Evolutionary conservation across 2,797 vertebrate species (phyloP).

Genomic region (Mallotus villosus): DNA sequence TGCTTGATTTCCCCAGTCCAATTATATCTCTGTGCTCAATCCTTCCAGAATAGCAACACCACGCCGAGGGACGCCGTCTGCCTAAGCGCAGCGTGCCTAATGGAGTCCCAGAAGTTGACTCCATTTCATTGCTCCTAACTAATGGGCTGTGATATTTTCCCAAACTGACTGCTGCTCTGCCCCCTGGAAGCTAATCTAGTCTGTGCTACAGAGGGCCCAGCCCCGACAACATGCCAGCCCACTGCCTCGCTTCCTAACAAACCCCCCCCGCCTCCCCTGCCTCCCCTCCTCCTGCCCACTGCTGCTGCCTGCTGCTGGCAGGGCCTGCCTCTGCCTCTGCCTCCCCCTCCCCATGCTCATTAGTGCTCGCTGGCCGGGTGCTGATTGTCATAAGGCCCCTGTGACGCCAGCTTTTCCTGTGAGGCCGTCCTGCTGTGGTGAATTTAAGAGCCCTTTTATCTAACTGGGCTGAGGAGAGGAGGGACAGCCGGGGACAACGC

Average conservation of each 20-base stretch:
- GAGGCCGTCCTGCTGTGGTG: slow-evolving; percentile 56
- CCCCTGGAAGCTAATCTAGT: slow-evolving; percentile 79
- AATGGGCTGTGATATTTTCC: slow-evolving; percentile 93
- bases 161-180: slow-evolving; percentile 83
- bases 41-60: slow-evolving; percentile 83
- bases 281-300: slow-evolving; percentile 53
- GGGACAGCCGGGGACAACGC: slow-evolving; percentile 46
- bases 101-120: slow-evolving; percentile 94
- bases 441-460: slow-evolving; percentile 76
- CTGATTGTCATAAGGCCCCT: slow-evolving; percentile 71
- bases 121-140: slow-evolving; percentile 90
- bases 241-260: slow-evolving; percentile 43
- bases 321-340: slow-evolving; percentile 49
- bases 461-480: slow-evolving; percentile 65
- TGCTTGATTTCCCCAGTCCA: slow-evolving; percentile 95
- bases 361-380: slow-evolving; percentile 67
- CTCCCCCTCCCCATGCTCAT: slow-evolving; percentile 63
- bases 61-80: slow-evolving; percentile 84
- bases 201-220: slow-evolving; percentile 61
- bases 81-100: slow-evolving; percentile 89
- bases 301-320: slow-evolving; percentile 47
- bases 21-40: slow-evolving; percentile 89
- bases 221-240: slow-evolving; percentile 56
- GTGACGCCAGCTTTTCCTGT: slow-evolving; percentile 61
- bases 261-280: slow-evolving; percentile 24